Evolutionary conservation across 2,888 invertebrate genomes (phyloP), one percentile per base, ranked within the genome.

Genomic region (Dinocampus coccinellae): DNA sequence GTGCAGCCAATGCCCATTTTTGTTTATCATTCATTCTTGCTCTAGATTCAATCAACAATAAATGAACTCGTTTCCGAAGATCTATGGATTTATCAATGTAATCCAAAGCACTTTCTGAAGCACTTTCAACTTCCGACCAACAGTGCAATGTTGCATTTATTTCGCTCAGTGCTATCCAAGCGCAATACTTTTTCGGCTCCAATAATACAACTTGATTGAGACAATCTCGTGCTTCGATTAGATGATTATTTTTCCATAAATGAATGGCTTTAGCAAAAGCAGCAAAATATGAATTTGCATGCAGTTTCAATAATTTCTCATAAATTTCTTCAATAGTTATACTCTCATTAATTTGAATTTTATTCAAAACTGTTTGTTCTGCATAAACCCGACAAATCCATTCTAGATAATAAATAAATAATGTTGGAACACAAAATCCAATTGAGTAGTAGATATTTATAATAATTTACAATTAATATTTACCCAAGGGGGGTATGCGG

Each of bases 341-440:
- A 82, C 88, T 69, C 80, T 83, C 73, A 74, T 82, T 69, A 73
- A 74, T 72, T 33, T 76, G 72, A 73, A 74, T 70, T 29, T 75
- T 72, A 69, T 78, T 67, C 3, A 76, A 64, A n/a, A 85, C 76
- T 39, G 71, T 75, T 67, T 78, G 78, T 72, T 92, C 91, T 72
- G 89, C 89, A 80, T 89, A 92, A 0, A 90, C 87, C 80, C 90
- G 90, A 79, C 92, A 92, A 70, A 92, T 89, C 91, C 91, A 92
- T 82, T 91, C 91, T 86, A 69, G 62, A 63, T 73, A 20, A 29
- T 70, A 2, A 34, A 57, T 16, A 55, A 65, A 65, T 52, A 26
- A 34, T 53, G 22, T 16, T 64, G 26, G 39, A 60, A 13, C 16
- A 61, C 52, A 3, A 11, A 29, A 7, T 10, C n/a, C 4, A 34